Evolutionary conservation across 1,140 invertebrate genomes (phyloP), one percentile per base, ranked within the genome.

Genomic region (Lepidurus packardi): DNA sequence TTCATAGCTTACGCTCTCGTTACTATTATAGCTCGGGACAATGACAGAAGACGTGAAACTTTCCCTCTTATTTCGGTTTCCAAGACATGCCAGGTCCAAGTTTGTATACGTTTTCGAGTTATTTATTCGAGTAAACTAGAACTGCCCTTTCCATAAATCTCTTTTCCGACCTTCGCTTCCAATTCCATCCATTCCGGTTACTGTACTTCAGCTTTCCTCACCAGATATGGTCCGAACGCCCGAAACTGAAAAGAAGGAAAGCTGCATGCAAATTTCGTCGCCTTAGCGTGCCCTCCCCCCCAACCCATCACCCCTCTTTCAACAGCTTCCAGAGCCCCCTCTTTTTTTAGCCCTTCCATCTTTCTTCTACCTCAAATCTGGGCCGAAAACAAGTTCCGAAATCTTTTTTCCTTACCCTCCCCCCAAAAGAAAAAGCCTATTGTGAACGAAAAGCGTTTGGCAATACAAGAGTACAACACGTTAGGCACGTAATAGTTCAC

Each of bases 91-190:
- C 34, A 34, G 4, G 34, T 34, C 34, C 34, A 21, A 65, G 53
- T 65, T 65, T 65, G 13, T 16, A 65, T 65, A 16, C 7, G 21
- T 21, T 65, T 65, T 65, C 53, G 16, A 9, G 16, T 65, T 21
- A 65, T 65, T 65, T 65, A 65, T 65, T 65, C 53, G 10, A n/a
- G 53, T 65, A 65, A 65, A 65, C 53, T 65, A 65, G 53, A 65
- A n/a, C 53, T 65, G 53, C 53, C 53, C 53, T n/a, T 65, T n/a
- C 53, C 53, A 65, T 65, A 65, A 65, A 65, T 65, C 53, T 65
- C 53, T 65, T 65, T 65, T 21, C 16, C 21, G 53, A 65, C 16
- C 53, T 21, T 65, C 16, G 53, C 21, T 65, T 65, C 53, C 53
- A 65, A 65, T 65, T 65, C 53, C 53, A 65, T 65, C 53, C 53